Base-by-base conservation (phyloP, 2,888 invertebrate species). In the Eupithecia inturbata region DNA sequence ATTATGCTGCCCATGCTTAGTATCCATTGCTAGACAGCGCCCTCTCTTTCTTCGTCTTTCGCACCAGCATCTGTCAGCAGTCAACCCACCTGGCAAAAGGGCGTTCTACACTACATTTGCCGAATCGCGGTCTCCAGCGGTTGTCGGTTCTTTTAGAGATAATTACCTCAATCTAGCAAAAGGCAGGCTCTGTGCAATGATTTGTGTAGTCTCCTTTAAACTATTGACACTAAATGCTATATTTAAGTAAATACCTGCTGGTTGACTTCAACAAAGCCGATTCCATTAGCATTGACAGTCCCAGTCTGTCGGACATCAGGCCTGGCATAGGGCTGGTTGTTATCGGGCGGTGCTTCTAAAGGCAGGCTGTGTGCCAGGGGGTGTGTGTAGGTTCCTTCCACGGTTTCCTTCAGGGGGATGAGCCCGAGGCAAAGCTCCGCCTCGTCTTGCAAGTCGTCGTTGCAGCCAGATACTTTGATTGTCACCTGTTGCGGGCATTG, bases 391-490 rank as follows among this genome's bases (percentile, higher is more conserved):
- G 75, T 73, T 0, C 79, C 81, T 0, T 79, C 76, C 0, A 79
- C 66, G 3, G 82, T 81, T 28, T 81, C 81, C 36, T 71, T 49
- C 1, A 89, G 49, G 0, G 92, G 91, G 1, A 90, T 77, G 12
- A 91, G 75, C 0, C 92, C 92, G n/a, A 93, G 78, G 60, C 85
- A 86, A 28, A 93, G 82, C 67, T 91, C 89, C 0, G 84, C 77
- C 70, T 91, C 89, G 31, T 91, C 92, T 72, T 85, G 80, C 5
- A 89, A 33, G 3, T 89, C 87, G 31, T 88, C 87, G 76, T 86
- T 88, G 80, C 91, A 92, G 1, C 91, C 92, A 0, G 92, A 87
- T n/a, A 91, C 67, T 76, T 86, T 86, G 70, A 92, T 75, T 71
- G 78, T 88, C 19, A 86, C 84, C 92, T 92, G 83, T 60, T n/a